A percentile compares a stretch with the other conserved stretches of the same genome.
These are phyloP conservation scores for Operophtera brumata DNA, from an alignment of 2,888 invertebrate species.

Conservation along the genomic window DNA sequence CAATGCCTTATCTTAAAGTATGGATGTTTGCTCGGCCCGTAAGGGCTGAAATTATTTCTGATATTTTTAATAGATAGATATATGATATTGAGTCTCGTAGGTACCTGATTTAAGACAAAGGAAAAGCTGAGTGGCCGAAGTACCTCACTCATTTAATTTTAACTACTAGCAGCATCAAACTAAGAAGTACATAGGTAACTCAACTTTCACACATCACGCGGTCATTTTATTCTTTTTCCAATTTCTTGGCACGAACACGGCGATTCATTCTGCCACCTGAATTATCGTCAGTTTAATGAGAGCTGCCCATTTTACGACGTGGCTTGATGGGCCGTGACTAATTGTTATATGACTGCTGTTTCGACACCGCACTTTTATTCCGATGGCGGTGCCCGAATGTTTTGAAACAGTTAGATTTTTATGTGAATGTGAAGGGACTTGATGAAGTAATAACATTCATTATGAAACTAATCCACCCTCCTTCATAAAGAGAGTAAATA, in stretches of 20 bases:
- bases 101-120: no score
- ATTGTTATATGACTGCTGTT: slow-evolving; percentile 48
- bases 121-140: background rate
- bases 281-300: slow-evolving; percentile 53
- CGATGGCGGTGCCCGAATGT: slow-evolving; percentile 29
- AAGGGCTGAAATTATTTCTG: no score
- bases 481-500: no score
- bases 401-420: slow-evolving; percentile 14
- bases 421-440: slow-evolving; percentile 5
- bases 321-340: slow-evolving; percentile 59
- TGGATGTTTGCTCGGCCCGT: no score
- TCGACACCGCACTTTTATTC: slow-evolving; percentile 29
- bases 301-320: slow-evolving; percentile 55
- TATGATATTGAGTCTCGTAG: no score
- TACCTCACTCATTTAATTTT: background rate
- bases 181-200: slow-evolving; percentile 3
- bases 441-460: slow-evolving; percentile 1
- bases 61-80: no score
- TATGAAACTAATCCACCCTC: background rate
- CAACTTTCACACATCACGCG: slow-evolving; percentile 19
- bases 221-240: slow-evolving; percentile 42
- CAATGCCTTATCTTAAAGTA: no score
- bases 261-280: slow-evolving; percentile 60
- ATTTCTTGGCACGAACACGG: slow-evolving; percentile 50
- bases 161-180: slow-evolving; percentile 1